Percentiles rank a stretch among this genome's conserved stretches.
phyloP scores from a whole-genome alignment of 2,797 vertebrate genomes.

The Neosalanx taihuensis region DNA sequence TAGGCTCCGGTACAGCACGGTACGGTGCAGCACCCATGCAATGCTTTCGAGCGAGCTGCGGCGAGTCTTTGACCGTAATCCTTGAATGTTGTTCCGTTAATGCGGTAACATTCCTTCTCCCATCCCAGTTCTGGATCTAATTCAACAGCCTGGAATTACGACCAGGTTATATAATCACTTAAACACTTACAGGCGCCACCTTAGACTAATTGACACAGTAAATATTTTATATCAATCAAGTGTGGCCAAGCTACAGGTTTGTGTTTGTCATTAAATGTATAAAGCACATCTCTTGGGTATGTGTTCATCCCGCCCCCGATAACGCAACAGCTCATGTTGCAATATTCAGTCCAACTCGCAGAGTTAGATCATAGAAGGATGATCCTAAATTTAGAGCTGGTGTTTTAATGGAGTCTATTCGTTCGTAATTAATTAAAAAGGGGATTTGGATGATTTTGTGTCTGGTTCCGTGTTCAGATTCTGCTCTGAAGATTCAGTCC shows the following conservation, averaged over 20 bases:
- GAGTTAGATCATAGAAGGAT: neutral
- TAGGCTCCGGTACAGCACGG: constrained; percentile 2
- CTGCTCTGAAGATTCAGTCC: neutral
- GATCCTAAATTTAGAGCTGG: neutral
- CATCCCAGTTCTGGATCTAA: constrained; percentile 1
- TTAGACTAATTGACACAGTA: constrained; percentile 14
- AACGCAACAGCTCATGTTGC: neutral
- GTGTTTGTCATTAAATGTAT: neutral
- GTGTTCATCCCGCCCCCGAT: no score
- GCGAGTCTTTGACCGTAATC: constrained; percentile 1
- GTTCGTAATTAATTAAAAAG: neutral
- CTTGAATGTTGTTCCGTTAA: neutral
- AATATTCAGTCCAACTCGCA: neutral
- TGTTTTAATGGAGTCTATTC: neutral
- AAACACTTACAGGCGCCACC: constrained; percentile 32
- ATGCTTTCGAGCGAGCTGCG: neutral
- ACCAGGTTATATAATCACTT: constrained; percentile 24
- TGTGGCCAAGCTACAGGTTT: neutral
- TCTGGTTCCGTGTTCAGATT: neutral
- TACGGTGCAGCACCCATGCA: neutral
- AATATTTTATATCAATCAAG: constrained; percentile 3
- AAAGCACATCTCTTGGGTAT: neutral
- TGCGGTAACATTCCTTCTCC: neutral
- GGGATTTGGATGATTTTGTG: neutral
- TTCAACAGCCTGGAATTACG: neutral